Base-by-base conservation (phyloP, 1,140 invertebrate species). In the Bombyx mandarina region DNA sequence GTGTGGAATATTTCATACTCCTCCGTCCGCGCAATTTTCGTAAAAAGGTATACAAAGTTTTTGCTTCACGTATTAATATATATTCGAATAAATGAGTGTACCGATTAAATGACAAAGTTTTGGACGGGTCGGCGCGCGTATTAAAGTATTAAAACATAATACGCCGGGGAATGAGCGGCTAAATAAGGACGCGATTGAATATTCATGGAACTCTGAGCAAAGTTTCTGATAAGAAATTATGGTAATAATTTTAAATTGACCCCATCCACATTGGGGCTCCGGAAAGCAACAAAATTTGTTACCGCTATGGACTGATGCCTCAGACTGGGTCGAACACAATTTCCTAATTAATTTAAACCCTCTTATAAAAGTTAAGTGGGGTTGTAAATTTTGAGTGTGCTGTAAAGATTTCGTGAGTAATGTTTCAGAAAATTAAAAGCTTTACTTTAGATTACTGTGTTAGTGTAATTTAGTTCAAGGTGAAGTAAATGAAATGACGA, bases 171-270 rank as follows among this genome's bases (percentile, higher is more conserved):
- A 60, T 63, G 56, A 63, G 52, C 68, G 63, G 50, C 61, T 62
- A 67, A 67, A 70, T 58, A 65, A 63, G 60, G 59, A 55, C 57
- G 50, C 56, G 54, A 55, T 56, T 67, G 68, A 73, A 73, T 77
- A 75, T 73, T 74, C 68, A 74, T 67, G 59, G 62, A 72, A 71
- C 66, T 68, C 65, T 46, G 65, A 67, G 57, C 57, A 57, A 77
- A 74, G 65, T 74, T 74, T 66, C 58, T 63, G 66, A 72, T 72
- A 74, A 73, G 71, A 66, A 71, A 74, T 77, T 77, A 77, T 77
- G 71, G 70, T 73, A 74, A 77, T 73, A 45, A 70, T 71, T 70
- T 72, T 70, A 77, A 77, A 72, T 74, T 70, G 74, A 74, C 67
- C 71, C 71, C 71, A 77, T 74, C 74, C 72, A 67, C 70, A 68